phyloP scores from a whole-genome alignment of 1,140 invertebrate genomes.

The Platyura marginata region DNA sequence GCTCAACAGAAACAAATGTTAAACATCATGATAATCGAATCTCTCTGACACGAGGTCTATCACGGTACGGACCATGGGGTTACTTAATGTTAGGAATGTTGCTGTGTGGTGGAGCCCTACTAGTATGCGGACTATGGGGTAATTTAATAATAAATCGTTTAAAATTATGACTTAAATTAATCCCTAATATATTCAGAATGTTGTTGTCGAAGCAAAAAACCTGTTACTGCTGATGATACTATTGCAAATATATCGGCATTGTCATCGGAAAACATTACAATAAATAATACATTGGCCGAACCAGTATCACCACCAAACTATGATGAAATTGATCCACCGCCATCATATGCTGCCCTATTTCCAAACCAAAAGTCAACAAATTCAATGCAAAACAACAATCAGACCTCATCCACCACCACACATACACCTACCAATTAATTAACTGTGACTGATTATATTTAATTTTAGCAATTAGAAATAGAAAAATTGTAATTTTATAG shows the following conservation, averaged over 20 bases:
- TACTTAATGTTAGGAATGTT: conserved; percentile 43
- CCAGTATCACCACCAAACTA: conserved; percentile 15
- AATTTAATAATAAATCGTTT: conserved; percentile 7
- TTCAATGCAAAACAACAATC: too few relatives aligned
- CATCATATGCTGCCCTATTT: conserved; percentile 22
- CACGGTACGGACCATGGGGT: conserved; percentile 42
- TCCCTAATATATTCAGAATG: conserved; percentile 15
- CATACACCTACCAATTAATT: too few relatives aligned
- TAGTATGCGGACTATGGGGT: conserved; percentile 43
- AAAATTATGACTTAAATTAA: conserved; percentile 1
- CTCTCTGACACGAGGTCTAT: conserved; percentile 26
- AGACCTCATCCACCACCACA: too few relatives aligned
- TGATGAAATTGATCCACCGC: conserved; percentile 23
- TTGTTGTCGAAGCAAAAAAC: conserved; percentile 20
- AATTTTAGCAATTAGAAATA: too few relatives aligned
- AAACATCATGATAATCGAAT: conserved; percentile 5
- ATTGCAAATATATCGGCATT: conserved; percentile 5
- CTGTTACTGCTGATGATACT: conserved; percentile 10
- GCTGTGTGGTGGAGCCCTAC: conserved; percentile 37
- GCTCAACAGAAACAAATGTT: too few relatives aligned
- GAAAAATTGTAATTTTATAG: too few relatives aligned
- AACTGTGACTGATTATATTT: too few relatives aligned
- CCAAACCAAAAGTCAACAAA: conserved; percentile 21
- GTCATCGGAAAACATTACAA: neutral
- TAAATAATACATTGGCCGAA: neutral